These are phyloP conservation scores for Lepisosteus oculatus DNA, from an alignment of 2,113 vertebrate genomes.

Conservation along the genomic window DNA sequence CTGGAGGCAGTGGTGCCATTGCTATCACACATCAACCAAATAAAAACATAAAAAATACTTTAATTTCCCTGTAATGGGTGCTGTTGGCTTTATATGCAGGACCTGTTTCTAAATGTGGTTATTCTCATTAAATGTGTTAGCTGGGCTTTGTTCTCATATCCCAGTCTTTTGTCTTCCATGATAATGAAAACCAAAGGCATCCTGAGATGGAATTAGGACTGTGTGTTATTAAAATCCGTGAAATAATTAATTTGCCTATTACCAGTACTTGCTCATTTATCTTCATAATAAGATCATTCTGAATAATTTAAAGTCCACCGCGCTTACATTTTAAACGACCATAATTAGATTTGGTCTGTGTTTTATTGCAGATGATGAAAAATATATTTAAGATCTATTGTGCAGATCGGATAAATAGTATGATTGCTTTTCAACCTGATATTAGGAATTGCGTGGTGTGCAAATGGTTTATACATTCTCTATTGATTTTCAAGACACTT, in stretches of 20 bases:
- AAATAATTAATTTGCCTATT: constrained; percentile 71
- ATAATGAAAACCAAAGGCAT: constrained; percentile 48
- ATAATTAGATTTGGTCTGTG: constrained; percentile 57
- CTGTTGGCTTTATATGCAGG: no score
- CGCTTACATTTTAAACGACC: constrained; percentile 49
- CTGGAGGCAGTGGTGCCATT: no score
- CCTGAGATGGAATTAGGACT: constrained; percentile 44
- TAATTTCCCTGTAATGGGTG: no score
- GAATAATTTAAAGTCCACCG: constrained; percentile 58
- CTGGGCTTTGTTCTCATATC: constrained; percentile 18
- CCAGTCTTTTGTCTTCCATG: constrained; percentile 30
- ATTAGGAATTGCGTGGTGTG: constrained; percentile 43
- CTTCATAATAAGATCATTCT: constrained; percentile 61
- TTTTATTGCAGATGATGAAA: constrained; percentile 51
- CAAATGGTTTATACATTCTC: constrained; percentile 28
- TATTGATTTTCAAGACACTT: constrained; percentile 20
- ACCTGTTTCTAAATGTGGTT: no score
- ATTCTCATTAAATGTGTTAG: not conserved
- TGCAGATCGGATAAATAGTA: constrained; percentile 43
- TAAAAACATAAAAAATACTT: no score
- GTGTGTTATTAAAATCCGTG: constrained; percentile 54
- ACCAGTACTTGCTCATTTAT: constrained; percentile 56
- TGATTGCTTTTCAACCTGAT: constrained; percentile 35
- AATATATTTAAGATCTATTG: constrained; percentile 48
- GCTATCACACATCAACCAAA: no score